Base-by-base conservation (phyloP, 1,140 invertebrate genomes). In the Pantala flavescens region DNA sequence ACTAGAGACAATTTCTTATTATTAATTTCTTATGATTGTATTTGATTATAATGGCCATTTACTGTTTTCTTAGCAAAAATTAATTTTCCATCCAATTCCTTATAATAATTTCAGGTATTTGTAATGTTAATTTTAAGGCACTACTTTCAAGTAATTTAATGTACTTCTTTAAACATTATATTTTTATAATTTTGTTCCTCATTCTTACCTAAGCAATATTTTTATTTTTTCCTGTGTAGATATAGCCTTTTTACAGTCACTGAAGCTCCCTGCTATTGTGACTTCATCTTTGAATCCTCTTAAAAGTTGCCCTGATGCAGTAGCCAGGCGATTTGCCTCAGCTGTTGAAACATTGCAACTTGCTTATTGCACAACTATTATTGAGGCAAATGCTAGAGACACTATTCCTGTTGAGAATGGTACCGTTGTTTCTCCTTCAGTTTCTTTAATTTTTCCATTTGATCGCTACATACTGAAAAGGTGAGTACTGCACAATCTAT, bases 341-440 rank as follows among this genome's bases (percentile, higher is more conserved):
- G 87, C 96, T 7, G 90, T 93, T 0, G 87, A 92, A 77, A 88
- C 88, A n/a, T 92, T 96, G 82, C 95, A 97, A 81, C 84, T 98
- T 71, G 94, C 92, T 7, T 97, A 97, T 83, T 98, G 95, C 83
- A 91, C 95, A 81, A 88, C 94, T 0, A 87, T 97, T 71, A 91
- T 98, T 49, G 93, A 97, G 79, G 88, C 90, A 76, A 98, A 98
- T 83, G 84, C 87, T 2, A 84, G 93, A 55, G 87, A 86, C 21
- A 86, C 86, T 24, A 80, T 95, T 70, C 87, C 88, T 2, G 84
- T 80, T 21, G 73, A 78, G 24, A 43, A 71, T 74, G 74, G 79
- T 0, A 81, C 82, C 74, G 80, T 82, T 5, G 81, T 82, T 74
- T 81, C 85, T 73, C 82, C 84, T 24, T 81, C 78, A 28, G 77